Evolutionary conservation across 2,888 invertebrate species (phyloP), one percentile per base, ranked within the genome.

Genomic region (Ametastegia equiseti): DNA sequence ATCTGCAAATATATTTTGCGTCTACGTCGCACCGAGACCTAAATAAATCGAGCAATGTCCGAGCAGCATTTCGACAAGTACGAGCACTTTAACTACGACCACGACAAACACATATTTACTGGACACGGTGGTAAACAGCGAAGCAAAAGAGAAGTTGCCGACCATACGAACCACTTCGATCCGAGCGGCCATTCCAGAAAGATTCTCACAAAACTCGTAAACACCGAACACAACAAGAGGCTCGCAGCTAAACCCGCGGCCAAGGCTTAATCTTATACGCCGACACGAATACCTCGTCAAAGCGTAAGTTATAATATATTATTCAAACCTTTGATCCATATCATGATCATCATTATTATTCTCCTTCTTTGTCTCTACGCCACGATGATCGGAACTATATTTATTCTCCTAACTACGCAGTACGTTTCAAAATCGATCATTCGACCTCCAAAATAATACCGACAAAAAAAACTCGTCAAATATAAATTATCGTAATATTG

Each of bases 111-210:
- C 91, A 95, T 98, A 84, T 96, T 95, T 92, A 95, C 95, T 63
- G 96, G 96, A 33, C 97, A 97, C 92, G 96, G 97, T 90, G 98
- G 98, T 83, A 98, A 98, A 92, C 97, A 97, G 89, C 94, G 98
- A 85, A 94, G 96, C 82, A 98, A 98, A 93, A 96, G 96, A 91
- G 98, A 98, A 93, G 97, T 96, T 65, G 95, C 93, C 90, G 95
- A 95, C 86, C 97, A 98, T 92, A 97, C 97, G 60, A 98, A 98
- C 92, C 97, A 97, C 92, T 95, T 95, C 92, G 98, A 98, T 92
- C 98, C 98, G 83, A 95, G 95, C 89, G 98, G 98, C 86, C 98
- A 98, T 94, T 97, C 97, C 79, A 95, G 98, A 92, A 98, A 98
- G 94, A 95, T 97, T 90, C 93, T 96, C 47, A 96, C 96, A 81